Evolutionary conservation across 2,113 vertebrate species (phyloP), one percentile per base, ranked within the genome.

Genomic region (Paracanthobrama guichenoti): DNA sequence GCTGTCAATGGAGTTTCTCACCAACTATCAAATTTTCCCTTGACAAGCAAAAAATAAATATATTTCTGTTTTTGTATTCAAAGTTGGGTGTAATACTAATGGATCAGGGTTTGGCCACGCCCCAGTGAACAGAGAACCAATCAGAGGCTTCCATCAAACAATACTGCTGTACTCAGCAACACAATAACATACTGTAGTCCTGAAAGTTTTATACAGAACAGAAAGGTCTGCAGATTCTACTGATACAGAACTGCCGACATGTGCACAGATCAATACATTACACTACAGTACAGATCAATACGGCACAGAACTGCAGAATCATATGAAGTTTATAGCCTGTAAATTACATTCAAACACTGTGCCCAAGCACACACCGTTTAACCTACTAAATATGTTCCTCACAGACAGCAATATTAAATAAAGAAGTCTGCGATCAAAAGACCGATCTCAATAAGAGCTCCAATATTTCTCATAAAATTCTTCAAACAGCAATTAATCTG

Each of bases 281-380:
- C 73, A 75, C 46, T 31, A 53, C 73, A 53, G 46, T 20, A 53
- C 14, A 53, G 73, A 75, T 75, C 73, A 31, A 75, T 75, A 75
- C 8, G 1, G 24, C 42, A 46, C 71, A 71, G 9, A 42, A 31
- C 73, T 16, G 46, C 72, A 75, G n/a, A 75, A 75, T 53, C 73
- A 53, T 11, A 75, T 12, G n/a, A 53, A 31, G 46, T 50, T 53
- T 53, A 75, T 53, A 18, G 73, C 13, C 73, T 20, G 73, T 75
- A 75, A 31, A 75, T 75, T 75, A 75, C 46, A 50, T 75, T 75
- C 46, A 53, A 24, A 75, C 73, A 53, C 73, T 2, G 16, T 16
- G 24, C n/a, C 16, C 0, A 9, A 48, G 14, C 26, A 53, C n/a
- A 74, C 46, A 75, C 13, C 48, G 28, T 28, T 31, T 53, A 75